Conservation (phyloP, 2,797 vertebrate genomes). For the Cirrhinus mrigala region DNA sequence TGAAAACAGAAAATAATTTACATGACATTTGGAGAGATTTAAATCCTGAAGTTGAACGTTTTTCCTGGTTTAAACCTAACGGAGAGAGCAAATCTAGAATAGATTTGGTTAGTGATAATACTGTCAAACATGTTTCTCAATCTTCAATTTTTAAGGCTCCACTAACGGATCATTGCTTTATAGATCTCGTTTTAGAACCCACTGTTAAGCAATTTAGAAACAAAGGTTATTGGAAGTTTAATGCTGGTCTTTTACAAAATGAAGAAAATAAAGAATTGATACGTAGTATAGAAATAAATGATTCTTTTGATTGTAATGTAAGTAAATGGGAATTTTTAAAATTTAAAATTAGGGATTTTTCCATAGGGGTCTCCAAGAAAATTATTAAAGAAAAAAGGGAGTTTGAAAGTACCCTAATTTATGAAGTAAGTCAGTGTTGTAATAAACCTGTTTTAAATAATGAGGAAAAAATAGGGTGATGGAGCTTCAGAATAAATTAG, state of each 20-base stretch:
- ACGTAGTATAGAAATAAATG: background rate
- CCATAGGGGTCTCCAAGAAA: background rate
- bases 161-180: too few relatives aligned
- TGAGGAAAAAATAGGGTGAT: background rate
- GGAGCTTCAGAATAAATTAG: background rate
- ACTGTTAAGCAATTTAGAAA: too few relatives aligned
- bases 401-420: background rate
- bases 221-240: too few relatives aligned
- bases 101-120: too few relatives aligned
- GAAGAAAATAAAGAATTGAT: background rate
- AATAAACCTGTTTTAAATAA: background rate
- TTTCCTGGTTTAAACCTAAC: too few relatives aligned
- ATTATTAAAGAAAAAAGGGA: background rate
- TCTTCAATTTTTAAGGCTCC: too few relatives aligned
- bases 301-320: background rate
- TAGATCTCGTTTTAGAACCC: too few relatives aligned
- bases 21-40: too few relatives aligned
- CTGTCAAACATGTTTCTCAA: too few relatives aligned
- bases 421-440: background rate
- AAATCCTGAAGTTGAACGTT: too few relatives aligned
- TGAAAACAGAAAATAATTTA: too few relatives aligned
- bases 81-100: too few relatives aligned
- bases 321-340: constrained; percentile 2
- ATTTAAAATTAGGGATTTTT: background rate
- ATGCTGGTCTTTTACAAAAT: background rate